phyloP scores from a whole-genome alignment of 2,888 invertebrate genomes.

The Drosophila melanosoma region DNA sequence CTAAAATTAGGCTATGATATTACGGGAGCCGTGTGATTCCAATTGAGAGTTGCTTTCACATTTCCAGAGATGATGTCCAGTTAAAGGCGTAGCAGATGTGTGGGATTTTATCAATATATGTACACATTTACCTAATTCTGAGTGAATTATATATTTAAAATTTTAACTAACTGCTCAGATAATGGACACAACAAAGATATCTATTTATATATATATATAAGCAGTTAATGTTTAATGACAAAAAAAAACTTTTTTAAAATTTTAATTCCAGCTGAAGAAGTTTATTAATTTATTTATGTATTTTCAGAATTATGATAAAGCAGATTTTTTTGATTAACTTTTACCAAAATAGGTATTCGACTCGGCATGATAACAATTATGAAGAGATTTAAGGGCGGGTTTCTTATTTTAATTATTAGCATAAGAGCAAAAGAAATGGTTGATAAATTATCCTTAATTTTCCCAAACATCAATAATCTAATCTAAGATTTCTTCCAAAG shows the following conservation, averaged over 20 bases:
- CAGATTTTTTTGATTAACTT: too few relatives aligned
- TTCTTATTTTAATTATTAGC: background rate
- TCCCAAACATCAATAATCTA: background rate
- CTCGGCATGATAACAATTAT: background rate
- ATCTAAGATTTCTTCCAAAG: background rate
- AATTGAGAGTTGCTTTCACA: background rate
- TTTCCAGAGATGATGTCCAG: background rate
- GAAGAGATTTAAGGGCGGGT: background rate
- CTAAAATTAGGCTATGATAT: constrained; percentile 70
- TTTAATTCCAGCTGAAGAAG: background rate
- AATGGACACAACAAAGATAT: background rate
- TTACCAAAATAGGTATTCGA: background rate
- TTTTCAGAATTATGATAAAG: background rate
- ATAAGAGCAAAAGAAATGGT: background rate
- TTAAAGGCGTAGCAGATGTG: background rate
- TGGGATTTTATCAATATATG: constrained; percentile 2
- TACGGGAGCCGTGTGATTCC: constrained; percentile 31
- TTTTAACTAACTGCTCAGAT: constrained; percentile 7
- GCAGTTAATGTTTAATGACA: background rate
- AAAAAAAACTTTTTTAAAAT: background rate
- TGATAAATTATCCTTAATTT: too few relatives aligned
- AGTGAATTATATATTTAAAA: constrained; percentile 17
- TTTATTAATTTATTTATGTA: background rate
- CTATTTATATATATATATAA: constrained; percentile 7
- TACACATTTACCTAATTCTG: constrained; percentile 10